phyloP scores from a whole-genome alignment of 2,113 vertebrate species.

The Thomomys bottae region DNA sequence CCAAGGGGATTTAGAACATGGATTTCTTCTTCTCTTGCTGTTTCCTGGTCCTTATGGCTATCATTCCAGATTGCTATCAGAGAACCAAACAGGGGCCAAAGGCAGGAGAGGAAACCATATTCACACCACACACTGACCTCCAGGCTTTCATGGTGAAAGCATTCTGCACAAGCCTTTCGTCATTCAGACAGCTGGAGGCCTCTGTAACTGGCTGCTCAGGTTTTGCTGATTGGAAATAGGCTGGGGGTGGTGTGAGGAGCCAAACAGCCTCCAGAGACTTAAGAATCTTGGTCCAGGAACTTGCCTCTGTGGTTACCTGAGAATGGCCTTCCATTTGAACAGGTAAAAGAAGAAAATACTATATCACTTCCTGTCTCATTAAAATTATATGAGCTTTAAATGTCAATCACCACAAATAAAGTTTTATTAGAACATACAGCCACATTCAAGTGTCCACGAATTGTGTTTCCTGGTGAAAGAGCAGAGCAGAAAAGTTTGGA shows the following conservation, averaged over 20 bases:
- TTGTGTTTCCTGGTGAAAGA: fast-evolving
- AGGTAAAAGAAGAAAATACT: neutral
- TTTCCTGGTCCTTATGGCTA: neutral
- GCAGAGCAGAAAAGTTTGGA: too few species aligned
- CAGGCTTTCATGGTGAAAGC: fast-evolving
- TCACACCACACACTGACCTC: fast-evolving
- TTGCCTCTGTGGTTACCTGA: fast-evolving
- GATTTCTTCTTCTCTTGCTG: neutral
- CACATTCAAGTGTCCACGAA: fast-evolving
- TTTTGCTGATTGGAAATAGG: too few species aligned
- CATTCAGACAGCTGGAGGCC: too few species aligned
- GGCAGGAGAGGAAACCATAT: fast-evolving
- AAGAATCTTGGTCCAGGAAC: neutral
- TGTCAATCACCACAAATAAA: neutral
- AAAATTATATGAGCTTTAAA: neutral
- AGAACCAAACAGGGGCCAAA: neutral
- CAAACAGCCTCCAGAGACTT: fast-evolving
- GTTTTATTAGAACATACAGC: neutral
- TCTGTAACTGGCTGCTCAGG: too few species aligned
- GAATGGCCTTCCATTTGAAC: neutral
- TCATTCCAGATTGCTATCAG: conserved; percentile 62
- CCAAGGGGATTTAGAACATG: too few species aligned
- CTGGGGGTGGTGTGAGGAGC: fast-evolving
- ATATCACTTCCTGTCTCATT: neutral
- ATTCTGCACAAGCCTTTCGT: fast-evolving